Percentiles rank a stretch among this genome's conserved stretches.
Evolutionary conservation across 2,113 vertebrate genomes (phyloP).

Genomic region (Pyxicephalus adspersus): DNA sequence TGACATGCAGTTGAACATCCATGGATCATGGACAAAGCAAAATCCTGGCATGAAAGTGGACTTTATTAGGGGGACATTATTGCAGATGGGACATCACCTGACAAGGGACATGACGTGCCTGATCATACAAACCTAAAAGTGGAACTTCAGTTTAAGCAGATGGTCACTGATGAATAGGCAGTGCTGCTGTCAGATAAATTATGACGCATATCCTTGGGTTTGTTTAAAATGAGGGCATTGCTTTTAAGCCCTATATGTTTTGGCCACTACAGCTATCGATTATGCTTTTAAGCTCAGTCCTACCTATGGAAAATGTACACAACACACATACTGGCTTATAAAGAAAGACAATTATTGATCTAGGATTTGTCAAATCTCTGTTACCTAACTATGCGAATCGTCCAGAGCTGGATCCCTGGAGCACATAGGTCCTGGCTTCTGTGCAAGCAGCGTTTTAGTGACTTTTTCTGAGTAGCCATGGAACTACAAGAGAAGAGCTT

Average conservation of each 20-base stretch:
- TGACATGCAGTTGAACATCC: too few species aligned
- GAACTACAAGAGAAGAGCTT: slow-evolving; percentile 66
- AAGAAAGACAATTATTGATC: neutral
- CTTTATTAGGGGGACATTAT: too few species aligned
- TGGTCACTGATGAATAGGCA: neutral
- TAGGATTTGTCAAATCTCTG: neutral
- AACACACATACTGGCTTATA: too few species aligned
- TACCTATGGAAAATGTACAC: too few species aligned
- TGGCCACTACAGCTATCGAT: slow-evolving; percentile 17
- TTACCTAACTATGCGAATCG: neutral
- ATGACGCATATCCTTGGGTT: slow-evolving; percentile 16
- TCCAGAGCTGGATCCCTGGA: neutral
- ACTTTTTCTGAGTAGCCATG: slow-evolving; percentile 58
- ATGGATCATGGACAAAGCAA: too few species aligned
- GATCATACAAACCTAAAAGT: too few species aligned
- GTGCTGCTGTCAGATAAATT: neutral
- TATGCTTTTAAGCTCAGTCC: too few species aligned
- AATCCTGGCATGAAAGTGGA: too few species aligned
- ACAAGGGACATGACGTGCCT: too few species aligned
- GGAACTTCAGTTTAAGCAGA: too few species aligned
- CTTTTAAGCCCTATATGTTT: slow-evolving; percentile 20
- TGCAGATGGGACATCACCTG: too few species aligned
- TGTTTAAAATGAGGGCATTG: neutral
- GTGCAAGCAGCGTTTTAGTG: slow-evolving; percentile 42
- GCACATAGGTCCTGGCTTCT: neutral